A percentile compares a stretch with the other conserved stretches of the same genome.
Conservation (phyloP, 2,888 invertebrate genomes). For the Epinotia nisella region DNA sequence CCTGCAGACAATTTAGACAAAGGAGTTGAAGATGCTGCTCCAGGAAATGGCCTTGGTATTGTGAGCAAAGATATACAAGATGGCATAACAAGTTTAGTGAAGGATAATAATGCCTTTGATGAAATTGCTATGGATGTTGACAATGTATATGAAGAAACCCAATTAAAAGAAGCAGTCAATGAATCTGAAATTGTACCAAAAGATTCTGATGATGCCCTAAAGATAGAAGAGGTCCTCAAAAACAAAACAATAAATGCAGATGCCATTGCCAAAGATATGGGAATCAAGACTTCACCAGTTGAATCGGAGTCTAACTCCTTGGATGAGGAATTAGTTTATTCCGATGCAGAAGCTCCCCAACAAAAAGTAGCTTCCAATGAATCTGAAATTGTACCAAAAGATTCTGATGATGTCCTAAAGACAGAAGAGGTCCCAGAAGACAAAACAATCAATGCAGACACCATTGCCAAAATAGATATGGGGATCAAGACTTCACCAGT, state of each 20-base stretch:
- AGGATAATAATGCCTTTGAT: not conserved
- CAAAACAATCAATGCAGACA: not conserved
- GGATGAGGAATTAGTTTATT: conserved; percentile 41
- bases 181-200: not conserved
- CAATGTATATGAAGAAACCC: not conserved
- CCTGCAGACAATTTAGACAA: not conserved
- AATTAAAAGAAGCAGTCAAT: not conserved
- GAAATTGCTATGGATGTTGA: conserved; percentile 1
- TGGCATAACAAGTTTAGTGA: not conserved
- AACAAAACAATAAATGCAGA: not conserved
- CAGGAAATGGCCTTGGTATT: not conserved
- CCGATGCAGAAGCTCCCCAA: conserved; percentile 46
- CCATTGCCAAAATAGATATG: not conserved
- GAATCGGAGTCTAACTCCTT: conserved; percentile 29
- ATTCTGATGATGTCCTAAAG: not conserved
- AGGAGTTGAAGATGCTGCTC: not conserved
- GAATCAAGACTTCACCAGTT: not conserved
- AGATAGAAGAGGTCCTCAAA: not conserved
- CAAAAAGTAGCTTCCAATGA: not conserved
- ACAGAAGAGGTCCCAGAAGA: not conserved
- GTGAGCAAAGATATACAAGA: not conserved
- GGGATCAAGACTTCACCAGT: not conserved
- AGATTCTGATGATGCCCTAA: not conserved
- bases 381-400: not conserved
- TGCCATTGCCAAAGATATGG: not conserved